Evolutionary conservation across 2,797 vertebrate species (phyloP), one percentile per base, ranked within the genome.

Genomic region (Staurois parvus): DNA sequence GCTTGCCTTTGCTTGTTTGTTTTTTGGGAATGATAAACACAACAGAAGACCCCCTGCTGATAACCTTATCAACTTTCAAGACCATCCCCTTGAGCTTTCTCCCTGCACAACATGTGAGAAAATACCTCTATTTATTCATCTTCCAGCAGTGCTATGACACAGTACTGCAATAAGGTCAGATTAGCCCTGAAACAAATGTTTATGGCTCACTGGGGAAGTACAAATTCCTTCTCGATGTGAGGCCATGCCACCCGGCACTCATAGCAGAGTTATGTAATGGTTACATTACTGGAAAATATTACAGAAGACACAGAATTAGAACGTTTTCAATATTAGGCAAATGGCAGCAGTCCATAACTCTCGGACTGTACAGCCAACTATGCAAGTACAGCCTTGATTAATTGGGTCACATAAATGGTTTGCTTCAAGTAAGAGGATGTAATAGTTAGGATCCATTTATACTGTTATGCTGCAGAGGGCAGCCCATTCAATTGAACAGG

Each of bases 161-260:
- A 34, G 78, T 45, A 37, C 10, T 26, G 45, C 67, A 72, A 72
- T 79, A 66, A 79, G 76, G 76, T 79, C 76, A 79, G 64, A 66
- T 66, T 66, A 66, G 76, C 76, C 37, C 76, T 45, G 76, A 79
- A 68, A 67, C 76, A 45, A 79, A 79, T 79, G 76, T 79, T 79
- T 68, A 79, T 72, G 45, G 78, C 67, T 72, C 78, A 80, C 67
- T 80, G 67, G 66, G 67, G 67, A 80, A 69, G 78, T 80, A 67
- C 68, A 80, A 80, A 80, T 80, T 80, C 78, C 78, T 72, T 80
- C 78, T 80, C 78, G 3, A 80, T 80, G 78, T 80, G 78, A 52
- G 66, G 78, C 66, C 78, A 69, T 80, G 76, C 76, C 76, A 79
- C 76, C 76, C 76, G 66, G 76, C 64, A 42, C 67, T 45, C 62